Conservation (phyloP, 2,888 invertebrate genomes). For the Lymantria monacha region DNA sequence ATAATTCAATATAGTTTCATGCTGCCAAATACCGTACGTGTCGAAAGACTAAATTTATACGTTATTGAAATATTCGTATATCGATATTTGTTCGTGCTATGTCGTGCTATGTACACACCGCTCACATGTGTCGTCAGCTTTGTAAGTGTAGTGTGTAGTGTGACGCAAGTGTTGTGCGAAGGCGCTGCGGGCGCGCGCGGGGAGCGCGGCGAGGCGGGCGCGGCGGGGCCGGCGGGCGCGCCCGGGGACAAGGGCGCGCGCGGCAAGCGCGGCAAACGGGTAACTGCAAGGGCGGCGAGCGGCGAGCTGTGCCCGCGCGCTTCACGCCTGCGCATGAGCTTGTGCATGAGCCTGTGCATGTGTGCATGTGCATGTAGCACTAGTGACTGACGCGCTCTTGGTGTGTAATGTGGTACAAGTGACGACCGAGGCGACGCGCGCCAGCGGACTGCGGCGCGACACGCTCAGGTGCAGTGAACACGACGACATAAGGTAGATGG, state of each 20-base stretch:
- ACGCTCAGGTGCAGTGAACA: background rate
- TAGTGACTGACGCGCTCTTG: background rate
- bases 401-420: constrained; percentile 52
- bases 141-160: no score
- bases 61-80: no score
- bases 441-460: background rate
- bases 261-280: constrained; percentile 96
- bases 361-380: background rate
- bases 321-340: background rate
- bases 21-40: no score
- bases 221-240: constrained; percentile 88
- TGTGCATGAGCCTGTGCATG: background rate
- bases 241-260: constrained; percentile 94
- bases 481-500: constrained; percentile 2
- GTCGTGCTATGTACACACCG: no score
- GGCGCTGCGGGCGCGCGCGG: constrained; percentile 86
- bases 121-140: no score
- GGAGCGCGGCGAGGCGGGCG: constrained; percentile 90
- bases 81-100: no score
- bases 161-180: constrained; percentile 60
- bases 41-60: no score
- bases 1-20: no score
- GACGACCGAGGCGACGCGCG: constrained; percentile 38
- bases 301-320: background rate
- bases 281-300: constrained; percentile 79